Conservation (phyloP, 2,888 invertebrate genomes). For the Carpatolechia fugitivella region DNA sequence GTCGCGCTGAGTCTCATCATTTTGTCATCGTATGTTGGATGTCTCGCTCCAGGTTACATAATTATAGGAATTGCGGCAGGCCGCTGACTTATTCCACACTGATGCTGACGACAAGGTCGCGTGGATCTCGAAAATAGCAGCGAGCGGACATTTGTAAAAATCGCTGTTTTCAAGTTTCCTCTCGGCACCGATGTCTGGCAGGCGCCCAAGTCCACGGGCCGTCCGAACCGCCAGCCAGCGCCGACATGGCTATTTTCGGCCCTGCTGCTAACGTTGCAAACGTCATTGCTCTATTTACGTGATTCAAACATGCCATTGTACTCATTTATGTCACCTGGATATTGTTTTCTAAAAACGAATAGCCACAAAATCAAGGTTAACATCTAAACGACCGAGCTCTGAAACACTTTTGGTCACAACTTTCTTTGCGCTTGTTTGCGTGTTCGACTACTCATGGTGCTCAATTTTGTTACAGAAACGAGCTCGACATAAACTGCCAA, state of each 20-base stretch:
- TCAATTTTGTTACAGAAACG: conserved; percentile 82
- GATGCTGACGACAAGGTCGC: conserved; percentile 67
- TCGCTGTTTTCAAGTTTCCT: conserved; percentile 65
- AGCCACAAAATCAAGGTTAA: conserved; percentile 48
- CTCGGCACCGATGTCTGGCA: conserved; percentile 57
- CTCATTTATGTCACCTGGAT: conserved; percentile 68
- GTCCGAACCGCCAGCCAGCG: conserved; percentile 58
- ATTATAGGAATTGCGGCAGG: conserved; percentile 54
- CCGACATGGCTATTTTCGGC: conserved; percentile 67
- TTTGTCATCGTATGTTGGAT: conserved; percentile 30
- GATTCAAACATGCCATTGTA: conserved; percentile 58
- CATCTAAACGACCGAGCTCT: conserved; percentile 11
- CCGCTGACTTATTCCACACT: conserved; percentile 54
- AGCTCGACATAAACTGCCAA: conserved; percentile 86
- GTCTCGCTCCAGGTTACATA: conserved; percentile 40
- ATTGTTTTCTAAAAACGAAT: conserved; percentile 39
- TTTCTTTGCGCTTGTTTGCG: neutral
- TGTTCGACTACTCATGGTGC: neutral
- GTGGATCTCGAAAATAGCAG: conserved; percentile 66
- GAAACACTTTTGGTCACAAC: conserved; percentile 12
- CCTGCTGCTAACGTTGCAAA: conserved; percentile 57
- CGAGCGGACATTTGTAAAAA: conserved; percentile 71
- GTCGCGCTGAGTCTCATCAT: conserved; percentile 23
- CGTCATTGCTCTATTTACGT: conserved; percentile 76
- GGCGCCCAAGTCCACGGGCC: conserved; percentile 59